Evolutionary conservation across 2,113 vertebrate genomes (phyloP), one percentile per base, ranked within the genome.

Genomic region (Petrocephalus microphthalmus): DNA sequence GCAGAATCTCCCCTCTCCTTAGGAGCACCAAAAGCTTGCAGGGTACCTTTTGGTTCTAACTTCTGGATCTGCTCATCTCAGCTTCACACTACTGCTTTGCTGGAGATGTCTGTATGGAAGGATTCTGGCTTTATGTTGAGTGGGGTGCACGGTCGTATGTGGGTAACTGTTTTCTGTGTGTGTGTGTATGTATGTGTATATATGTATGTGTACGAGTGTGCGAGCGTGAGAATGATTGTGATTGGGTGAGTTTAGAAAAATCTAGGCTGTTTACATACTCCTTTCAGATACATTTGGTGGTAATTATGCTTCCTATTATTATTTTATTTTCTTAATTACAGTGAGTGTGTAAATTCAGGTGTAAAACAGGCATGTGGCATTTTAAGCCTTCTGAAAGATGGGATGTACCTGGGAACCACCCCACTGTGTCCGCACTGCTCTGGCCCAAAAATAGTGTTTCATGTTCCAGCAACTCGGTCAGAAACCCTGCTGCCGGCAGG

Each of bases 281-380:
- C 11, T 85, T 85, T 85, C 51, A 53, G 84, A 85, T 51, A 33
- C 29, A 85, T 57, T 85, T 56, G 15, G 33, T 85, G 84, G 56
- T 29, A 33, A 85, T 85, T 54, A 85, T 85, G 82, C 82, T 85
- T 85, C 51, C 84, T 56, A 42, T 51, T 56, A n/a, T 56, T 52
- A 51, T 51, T 52, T 51, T 51, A 29, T 52, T n/a, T 52, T 51
- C n/a, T 29, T 67, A 67, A 67, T 64, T 74, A 29, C 64, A 42
- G 51, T 85, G 11, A 25, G 51, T 25, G 22, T 56, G 33, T 15
- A 20, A 37, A 56, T 33, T 85, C 52, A 56, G 52, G 52, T 54
- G 51, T 51, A 53, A 85, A 51, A 82, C n/a, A 42, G 78, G 52
- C 7, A 22, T 29, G 51, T 37, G 51, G 84, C 37, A 84, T 54